A percentile compares a stretch with the other conserved stretches of the same genome.
Conservation (phyloP, 2,797 vertebrate species). For the Sphenopsis melanotis region DNA sequence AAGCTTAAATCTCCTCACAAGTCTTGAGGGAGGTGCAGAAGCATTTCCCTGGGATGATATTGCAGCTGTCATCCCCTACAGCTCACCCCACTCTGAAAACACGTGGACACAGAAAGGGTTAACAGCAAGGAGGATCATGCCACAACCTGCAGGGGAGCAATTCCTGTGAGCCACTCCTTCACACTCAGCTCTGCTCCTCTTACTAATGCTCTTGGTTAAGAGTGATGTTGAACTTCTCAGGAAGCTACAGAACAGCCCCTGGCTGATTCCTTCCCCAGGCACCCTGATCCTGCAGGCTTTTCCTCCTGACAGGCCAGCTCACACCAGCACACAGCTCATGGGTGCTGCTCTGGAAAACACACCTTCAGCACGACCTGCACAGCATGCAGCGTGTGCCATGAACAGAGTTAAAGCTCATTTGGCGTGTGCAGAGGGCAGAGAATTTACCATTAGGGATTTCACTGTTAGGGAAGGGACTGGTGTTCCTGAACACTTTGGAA, state of each 20-base stretch:
- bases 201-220: background rate
- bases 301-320: background rate
- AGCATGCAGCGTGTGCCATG: fast-evolving
- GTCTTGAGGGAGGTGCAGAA: background rate
- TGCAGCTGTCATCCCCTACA: background rate
- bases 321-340: fast-evolving
- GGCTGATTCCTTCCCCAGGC: background rate
- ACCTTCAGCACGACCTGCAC: background rate
- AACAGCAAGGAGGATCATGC: background rate
- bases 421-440: background rate
- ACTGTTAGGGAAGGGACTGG: background rate
- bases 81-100: background rate
- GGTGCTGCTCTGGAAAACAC: background rate
- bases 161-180: background rate
- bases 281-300: background rate
- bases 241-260: background rate
- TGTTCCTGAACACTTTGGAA: background rate
- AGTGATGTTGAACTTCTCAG: background rate
- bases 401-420: background rate
- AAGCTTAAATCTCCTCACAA: background rate
- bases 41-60: background rate
- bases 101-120: background rate
- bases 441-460: fast-evolving
- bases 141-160: background rate
- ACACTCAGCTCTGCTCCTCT: background rate